Conservation (phyloP, 1,140 invertebrate species). For the Musca vetustissima region DNA sequence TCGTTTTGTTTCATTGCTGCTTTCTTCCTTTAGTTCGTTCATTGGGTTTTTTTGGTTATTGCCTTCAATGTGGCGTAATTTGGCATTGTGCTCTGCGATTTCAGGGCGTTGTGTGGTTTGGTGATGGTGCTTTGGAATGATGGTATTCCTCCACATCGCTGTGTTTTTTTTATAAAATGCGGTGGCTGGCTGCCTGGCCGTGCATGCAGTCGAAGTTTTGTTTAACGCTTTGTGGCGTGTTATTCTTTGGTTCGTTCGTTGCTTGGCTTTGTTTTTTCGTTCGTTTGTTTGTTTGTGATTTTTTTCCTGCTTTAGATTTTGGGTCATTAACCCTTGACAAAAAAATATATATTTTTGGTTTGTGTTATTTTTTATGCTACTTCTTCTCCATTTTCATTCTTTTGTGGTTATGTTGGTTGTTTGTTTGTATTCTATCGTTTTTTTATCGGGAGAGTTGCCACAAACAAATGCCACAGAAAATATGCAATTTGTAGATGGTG, state of each 20-base stretch:
- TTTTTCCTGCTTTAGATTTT: slow-evolving; percentile 12
- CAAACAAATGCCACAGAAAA: too few relatives aligned
- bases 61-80: slow-evolving; percentile 14
- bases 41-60: neutral
- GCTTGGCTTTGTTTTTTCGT: too few relatives aligned
- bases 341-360: slow-evolving; percentile 14
- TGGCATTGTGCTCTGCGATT: too few relatives aligned
- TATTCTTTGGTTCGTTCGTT: neutral
- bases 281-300: too few relatives aligned
- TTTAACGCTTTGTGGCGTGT: slow-evolving; percentile 17
- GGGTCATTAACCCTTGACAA: slow-evolving; percentile 22
- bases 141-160: neutral
- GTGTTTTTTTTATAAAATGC: neutral
- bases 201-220: too few relatives aligned
- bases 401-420: neutral
- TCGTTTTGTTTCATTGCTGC: neutral
- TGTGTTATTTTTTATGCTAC: slow-evolving; percentile 8
- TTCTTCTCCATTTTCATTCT: neutral
- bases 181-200: too few relatives aligned
- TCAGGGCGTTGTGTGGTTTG: neutral
- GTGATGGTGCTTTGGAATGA: neutral
- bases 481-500: too few relatives aligned
- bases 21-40: too few relatives aligned
- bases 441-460: too few relatives aligned
- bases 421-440: neutral